Conservation (phyloP, 2,797 vertebrate species). For the Danio kyathit region DNA sequence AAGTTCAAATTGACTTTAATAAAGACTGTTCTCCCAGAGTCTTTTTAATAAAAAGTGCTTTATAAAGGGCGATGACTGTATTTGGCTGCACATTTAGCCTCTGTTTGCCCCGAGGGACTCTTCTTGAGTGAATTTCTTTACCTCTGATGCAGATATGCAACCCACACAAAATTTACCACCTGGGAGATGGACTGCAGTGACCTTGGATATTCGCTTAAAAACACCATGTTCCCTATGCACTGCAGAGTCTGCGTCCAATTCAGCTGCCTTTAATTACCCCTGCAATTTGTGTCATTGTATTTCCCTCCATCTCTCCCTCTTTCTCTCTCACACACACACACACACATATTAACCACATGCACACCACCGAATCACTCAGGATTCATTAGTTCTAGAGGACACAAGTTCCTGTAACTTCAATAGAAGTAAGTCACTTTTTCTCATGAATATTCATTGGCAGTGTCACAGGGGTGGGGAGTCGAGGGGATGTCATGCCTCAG, state of each 20-base stretch:
- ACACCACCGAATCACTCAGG: conserved; percentile 58
- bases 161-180: conserved; percentile 32
- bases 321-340: conserved; percentile 16
- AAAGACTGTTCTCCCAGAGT: not conserved
- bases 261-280: conserved; percentile 51
- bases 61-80: conserved; percentile 16
- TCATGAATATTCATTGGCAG: conserved; percentile 62
- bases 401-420: conserved; percentile 58
- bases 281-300: conserved; percentile 24
- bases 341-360: conserved; percentile 7
- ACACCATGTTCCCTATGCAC: conserved; percentile 32
- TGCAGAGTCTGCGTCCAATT: conserved; percentile 41
- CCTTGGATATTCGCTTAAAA: conserved; percentile 51
- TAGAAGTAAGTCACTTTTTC: conserved; percentile 51
- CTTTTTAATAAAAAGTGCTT: conserved; percentile 7
- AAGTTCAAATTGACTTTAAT: not conserved
- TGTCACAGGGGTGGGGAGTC: conserved; percentile 39
- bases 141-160: conserved; percentile 41
- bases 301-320: conserved; percentile 12
- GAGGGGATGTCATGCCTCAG: conserved; percentile 32
- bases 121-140: not conserved
- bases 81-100: conserved; percentile 33
- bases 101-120: conserved; percentile 2
- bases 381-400: conserved; percentile 66
- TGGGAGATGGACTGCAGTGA: conserved; percentile 53